phyloP scores from a whole-genome alignment of 2,888 invertebrate species.

The Drosophila greeni region DNA sequence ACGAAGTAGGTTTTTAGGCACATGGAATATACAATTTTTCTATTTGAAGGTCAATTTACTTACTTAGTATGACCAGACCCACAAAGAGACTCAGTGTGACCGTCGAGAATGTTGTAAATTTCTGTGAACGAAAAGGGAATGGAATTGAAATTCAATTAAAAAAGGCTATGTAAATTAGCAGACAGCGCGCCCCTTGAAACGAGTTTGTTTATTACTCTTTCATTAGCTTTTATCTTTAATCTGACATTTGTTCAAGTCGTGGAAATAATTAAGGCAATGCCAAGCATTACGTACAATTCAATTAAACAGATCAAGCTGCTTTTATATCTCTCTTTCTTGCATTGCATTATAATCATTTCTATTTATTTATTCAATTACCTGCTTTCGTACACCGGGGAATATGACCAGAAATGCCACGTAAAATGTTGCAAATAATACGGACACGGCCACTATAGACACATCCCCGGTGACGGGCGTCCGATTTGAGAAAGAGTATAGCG shows the following conservation, averaged over 20 bases:
- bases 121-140: constrained; percentile 81
- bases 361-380: constrained; percentile 83
- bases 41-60: constrained; percentile 78
- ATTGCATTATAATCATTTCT: neutral
- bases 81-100: constrained; percentile 95
- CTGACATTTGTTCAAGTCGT: constrained; percentile 57
- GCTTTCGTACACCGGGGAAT: constrained; percentile 96
- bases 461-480: constrained; percentile 97
- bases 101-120: constrained; percentile 93
- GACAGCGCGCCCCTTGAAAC: constrained; percentile 37
- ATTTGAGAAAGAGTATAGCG: constrained; percentile 95
- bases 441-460: constrained; percentile 90
- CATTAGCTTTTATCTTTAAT: constrained; percentile 43
- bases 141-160: constrained; percentile 4
- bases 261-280: constrained; percentile 55
- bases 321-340: neutral
- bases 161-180: neutral
- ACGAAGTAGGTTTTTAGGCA: constrained; percentile 30
- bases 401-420: constrained; percentile 96
- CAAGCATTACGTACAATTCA: constrained; percentile 41
- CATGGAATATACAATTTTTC: constrained; percentile 35
- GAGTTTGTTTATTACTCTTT: constrained; percentile 18
- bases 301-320: constrained; percentile 45
- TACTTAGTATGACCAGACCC: constrained; percentile 95
- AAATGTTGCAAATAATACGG: constrained; percentile 92